These are phyloP conservation scores for Micropoecilia bifurca DNA, from an alignment of 2,797 vertebrate species.

Conservation along the genomic window DNA sequence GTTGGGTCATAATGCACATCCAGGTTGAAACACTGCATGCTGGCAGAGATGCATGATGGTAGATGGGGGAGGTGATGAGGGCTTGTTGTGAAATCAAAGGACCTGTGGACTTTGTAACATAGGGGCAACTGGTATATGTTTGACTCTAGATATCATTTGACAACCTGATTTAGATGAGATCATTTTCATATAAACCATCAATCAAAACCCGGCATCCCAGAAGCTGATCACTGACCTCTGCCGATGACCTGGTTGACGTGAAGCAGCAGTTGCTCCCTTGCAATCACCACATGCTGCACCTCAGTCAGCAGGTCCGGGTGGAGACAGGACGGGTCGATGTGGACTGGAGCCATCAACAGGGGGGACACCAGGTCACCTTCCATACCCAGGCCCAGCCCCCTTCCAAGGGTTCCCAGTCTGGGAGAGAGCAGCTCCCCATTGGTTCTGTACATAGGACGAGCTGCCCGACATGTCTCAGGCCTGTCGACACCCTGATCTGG, in stretches of 20 bases:
- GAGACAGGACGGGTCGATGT: slow-evolving; percentile 91
- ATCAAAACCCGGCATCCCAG: background rate
- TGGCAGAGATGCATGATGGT: background rate
- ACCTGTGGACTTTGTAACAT: too few relatives aligned
- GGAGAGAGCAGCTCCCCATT: slow-evolving; percentile 90
- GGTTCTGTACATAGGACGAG: slow-evolving; percentile 77
- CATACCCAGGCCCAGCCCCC: slow-evolving; percentile 62
- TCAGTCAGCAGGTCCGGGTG: slow-evolving; percentile 95
- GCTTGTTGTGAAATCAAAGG: background rate
- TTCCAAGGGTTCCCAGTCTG: slow-evolving; percentile 78
- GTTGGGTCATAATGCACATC: background rate
- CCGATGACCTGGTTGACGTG: slow-evolving; percentile 96
- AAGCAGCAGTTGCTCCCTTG: slow-evolving; percentile 90
- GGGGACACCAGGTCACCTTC: slow-evolving; percentile 93
- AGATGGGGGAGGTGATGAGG: background rate
- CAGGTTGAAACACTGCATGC: background rate
- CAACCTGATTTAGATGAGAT: background rate
- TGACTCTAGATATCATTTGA: background rate
- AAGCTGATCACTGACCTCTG: slow-evolving; percentile 84
- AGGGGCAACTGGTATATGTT: background rate
- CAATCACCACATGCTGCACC: slow-evolving; percentile 95
- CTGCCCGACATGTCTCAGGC: slow-evolving; percentile 90
- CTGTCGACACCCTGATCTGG: slow-evolving; percentile 91
- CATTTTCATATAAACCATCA: background rate
- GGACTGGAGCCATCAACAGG: slow-evolving; percentile 88